Conservation (phyloP, 2,797 vertebrate genomes). For the Selene dorsalis region DNA sequence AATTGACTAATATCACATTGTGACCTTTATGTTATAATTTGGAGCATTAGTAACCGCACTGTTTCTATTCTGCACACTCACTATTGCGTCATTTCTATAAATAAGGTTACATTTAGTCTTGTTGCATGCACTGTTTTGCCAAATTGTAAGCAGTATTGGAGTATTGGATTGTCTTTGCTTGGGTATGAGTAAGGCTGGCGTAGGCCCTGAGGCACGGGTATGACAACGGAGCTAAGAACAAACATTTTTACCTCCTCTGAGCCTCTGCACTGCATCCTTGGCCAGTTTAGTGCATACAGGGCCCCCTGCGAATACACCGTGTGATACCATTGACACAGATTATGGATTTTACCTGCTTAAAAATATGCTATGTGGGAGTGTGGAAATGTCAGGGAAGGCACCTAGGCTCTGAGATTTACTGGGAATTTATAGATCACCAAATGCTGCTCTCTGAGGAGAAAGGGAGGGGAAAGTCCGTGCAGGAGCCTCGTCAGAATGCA, state of each 20-base stretch:
- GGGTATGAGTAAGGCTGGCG: conserved; percentile 71
- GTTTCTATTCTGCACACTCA: conserved; percentile 23
- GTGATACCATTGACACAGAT: conserved; percentile 87
- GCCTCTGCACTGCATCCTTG: conserved; percentile 74
- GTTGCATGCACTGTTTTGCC: conserved; percentile 42
- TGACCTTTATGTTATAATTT: conserved; percentile 1
- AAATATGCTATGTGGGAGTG: conserved; percentile 84
- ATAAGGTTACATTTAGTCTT: conserved; percentile 50
- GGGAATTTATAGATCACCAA: conserved; percentile 84
- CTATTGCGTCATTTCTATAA: conserved; percentile 57
- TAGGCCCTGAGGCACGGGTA: conserved; percentile 71
- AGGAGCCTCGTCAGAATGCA: conserved; percentile 78
- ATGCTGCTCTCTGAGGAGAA: conserved; percentile 73
- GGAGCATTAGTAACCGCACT: conserved; percentile 4
- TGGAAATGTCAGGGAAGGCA: conserved; percentile 85
- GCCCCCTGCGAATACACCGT: conserved; percentile 76
- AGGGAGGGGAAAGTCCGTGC: conserved; percentile 64
- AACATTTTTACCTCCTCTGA: conserved; percentile 81
- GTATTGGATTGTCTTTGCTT: conserved; percentile 73
- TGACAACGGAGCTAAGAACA: conserved; percentile 82
- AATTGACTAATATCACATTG: background rate
- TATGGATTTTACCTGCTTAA: conserved; percentile 87
- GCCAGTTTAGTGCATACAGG: conserved; percentile 70
- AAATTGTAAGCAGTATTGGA: conserved; percentile 47
- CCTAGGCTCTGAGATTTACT: conserved; percentile 80